phyloP scores from a whole-genome alignment of 2,888 invertebrate species.

The Corythucha ciliata region DNA sequence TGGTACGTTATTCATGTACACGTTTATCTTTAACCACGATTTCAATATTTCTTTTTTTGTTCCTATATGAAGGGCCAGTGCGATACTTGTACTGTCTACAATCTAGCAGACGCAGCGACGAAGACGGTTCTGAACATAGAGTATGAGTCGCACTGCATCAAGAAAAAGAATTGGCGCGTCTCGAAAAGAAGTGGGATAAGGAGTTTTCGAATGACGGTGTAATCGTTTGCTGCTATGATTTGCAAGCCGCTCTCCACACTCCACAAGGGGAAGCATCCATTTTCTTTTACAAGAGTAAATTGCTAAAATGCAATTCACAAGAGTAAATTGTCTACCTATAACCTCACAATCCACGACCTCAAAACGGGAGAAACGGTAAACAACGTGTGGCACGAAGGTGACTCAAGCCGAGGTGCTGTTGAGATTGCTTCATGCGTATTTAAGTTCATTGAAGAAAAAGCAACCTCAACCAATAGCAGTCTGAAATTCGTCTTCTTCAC shows the following conservation, averaged over 20 bases:
- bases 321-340: constrained; percentile 2
- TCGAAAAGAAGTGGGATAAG: constrained; percentile 7
- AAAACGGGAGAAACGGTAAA: constrained; percentile 2
- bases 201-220: constrained; percentile 1
- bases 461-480: not conserved
- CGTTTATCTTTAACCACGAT: no score
- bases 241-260: constrained; percentile 10
- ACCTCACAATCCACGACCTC: not conserved
- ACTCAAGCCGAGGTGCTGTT: no score
- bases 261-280: constrained; percentile 12
- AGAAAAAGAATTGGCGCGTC: not conserved
- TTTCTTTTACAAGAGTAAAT: constrained; percentile 1
- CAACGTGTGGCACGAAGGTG: not conserved
- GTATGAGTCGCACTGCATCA: no score
- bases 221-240: no score
- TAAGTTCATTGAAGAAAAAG: constrained; percentile 3
- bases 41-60: no score
- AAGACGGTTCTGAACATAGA: not conserved
- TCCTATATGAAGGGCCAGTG: no score
- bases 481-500: constrained; percentile 3
- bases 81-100: constrained; percentile 2
- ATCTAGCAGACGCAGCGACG: not conserved
- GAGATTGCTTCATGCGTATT: not conserved
- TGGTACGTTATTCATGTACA: no score
- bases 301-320: no score